Base-by-base conservation (phyloP, 1,140 invertebrate species). In the Hylaeus anthracinus region DNA sequence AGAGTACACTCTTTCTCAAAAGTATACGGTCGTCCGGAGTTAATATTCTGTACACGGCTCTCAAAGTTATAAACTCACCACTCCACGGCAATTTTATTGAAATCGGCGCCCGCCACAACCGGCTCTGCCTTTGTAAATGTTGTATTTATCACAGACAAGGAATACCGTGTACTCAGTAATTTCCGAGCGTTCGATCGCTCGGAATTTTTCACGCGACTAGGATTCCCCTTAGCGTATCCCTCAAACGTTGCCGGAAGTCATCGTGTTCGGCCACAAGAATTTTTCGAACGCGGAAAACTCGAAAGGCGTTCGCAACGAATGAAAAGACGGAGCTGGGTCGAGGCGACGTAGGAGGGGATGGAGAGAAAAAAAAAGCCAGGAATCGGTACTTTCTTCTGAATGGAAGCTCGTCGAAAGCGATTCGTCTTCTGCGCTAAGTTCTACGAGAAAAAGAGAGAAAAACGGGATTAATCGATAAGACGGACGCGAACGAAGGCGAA, bases 401-500 rank as follows among this genome's bases (percentile, higher is more conserved):
- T 37, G 65, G 2, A 37, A 51, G 15, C 15, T 66, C 43, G 43
- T 39, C 5, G 56, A 56, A 58, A 55, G 6, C 67, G 48, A 55
- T 41, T 53, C 15, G 3, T 45, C 10, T 72, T 48, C n/a, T 5
- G 37, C 26, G 56, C 56, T 60, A 61, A 58, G 45, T 60, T 60
- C 26, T 37, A 26, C 43, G 5, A 3, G 2, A n/a, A 15, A 26
- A 12, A 15, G 37, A 3, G 6, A 2, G 9, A 2, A 10, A 12
- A 45, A 53, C 5, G 43, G 53, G 6, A 48, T 60, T 60, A 60
- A 73, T 43, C 53, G 37, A 75, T 5, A 12, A 56, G 64, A 41
- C 51, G 64, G 63, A 74, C 72, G 63, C 39, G 39, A 75, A 53
- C 37, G 53, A 64, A 55, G n/a, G 71, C 51, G 77, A 79, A 80